Evolutionary conservation across 1,140 invertebrate species (phyloP), one percentile per base, ranked within the genome.

Genomic region (Ctenoplectra terminalis): DNA sequence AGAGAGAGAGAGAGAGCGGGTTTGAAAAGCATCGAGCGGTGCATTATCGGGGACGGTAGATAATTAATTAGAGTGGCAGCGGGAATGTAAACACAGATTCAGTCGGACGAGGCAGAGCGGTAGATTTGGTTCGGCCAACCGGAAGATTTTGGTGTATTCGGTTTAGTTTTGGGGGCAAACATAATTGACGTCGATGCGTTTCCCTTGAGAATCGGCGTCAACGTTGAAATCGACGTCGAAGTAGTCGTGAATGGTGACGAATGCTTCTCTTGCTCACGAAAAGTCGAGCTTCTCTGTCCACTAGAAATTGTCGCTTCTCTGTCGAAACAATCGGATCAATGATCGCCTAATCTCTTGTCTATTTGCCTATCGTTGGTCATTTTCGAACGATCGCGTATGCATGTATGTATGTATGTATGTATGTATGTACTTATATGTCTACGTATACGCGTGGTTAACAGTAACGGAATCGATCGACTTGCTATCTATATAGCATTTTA

Each of bases 21-120:
- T 64, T 34, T 48, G 61, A 61, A 63, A 64, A 74, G 71, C 75
- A 61, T 76, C 48, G 67, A 54, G 34, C 48, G 50, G 72, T 74
- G 78, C 73, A 81, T 87, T 87, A 90, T 90, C 79, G 82, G 76
- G 83, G 73, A 83, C 64, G 80, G 81, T 67, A 60, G 67, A 87
- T 90, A 91, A 91, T 91, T 90, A 91, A 91, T 91, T 91, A 82
- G 84, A 91, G 90, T 91, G 88, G 86, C 70, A 72, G 79, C 48
- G 75, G 50, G n/a, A 66, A 81, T 73, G 86, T 81, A 90, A 90
- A 90, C 73, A 85, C 64, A 81, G 61, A 54, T 87, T 75, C 66
- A 54, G 80, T 72, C 64, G 83, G 60, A 86, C 77, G 67, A 77
- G 50, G 43, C 76, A 40, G 46, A 73, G 40, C 31, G 75, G 66